Conservation (phyloP, 1,140 invertebrate genomes). For the Calycopis cecrops region DNA sequence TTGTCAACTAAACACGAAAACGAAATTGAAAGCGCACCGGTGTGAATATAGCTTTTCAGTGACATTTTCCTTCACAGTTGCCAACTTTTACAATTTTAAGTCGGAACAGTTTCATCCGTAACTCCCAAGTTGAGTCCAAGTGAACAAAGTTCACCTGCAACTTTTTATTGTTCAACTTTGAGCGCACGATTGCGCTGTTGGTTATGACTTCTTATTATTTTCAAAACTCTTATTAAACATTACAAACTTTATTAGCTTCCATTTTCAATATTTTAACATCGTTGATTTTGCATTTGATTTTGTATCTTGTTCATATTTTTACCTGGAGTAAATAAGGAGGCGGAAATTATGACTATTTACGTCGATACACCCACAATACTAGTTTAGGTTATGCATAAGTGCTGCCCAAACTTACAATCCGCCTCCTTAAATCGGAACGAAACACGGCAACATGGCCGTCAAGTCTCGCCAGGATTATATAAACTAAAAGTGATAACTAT, state of each 20-base stretch:
- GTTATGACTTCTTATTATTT: slow-evolving; percentile 23
- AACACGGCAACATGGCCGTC: too few species aligned
- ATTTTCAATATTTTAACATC: neutral
- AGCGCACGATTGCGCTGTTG: slow-evolving; percentile 24
- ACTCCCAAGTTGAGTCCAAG: slow-evolving; percentile 26
- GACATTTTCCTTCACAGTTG: slow-evolving; percentile 20
- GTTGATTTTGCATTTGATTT: slow-evolving; percentile 9
- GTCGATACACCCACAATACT: too few species aligned
- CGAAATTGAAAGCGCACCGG: slow-evolving; percentile 20
- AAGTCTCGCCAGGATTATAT: too few species aligned
- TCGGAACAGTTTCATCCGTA: slow-evolving; percentile 28
- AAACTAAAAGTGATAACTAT: too few species aligned
- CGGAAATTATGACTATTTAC: too few species aligned
- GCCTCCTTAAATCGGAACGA: too few species aligned
- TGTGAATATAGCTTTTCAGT: slow-evolving; percentile 11
- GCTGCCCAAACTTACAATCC: too few species aligned
- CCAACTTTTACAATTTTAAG: slow-evolving; percentile 36
- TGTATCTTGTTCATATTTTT: slow-evolving; percentile 2
- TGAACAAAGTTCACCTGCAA: slow-evolving; percentile 31
- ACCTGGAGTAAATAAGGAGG: too few species aligned
- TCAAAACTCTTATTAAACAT: slow-evolving; percentile 8
- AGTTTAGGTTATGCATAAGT: too few species aligned
- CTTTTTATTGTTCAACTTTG: slow-evolving; percentile 35
- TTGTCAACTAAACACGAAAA: slow-evolving; percentile 15
- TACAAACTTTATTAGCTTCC: neutral